A percentile compares a stretch with the other conserved stretches of the same genome.
Conservation (phyloP, 1,140 invertebrate genomes). For the Steinernema feltiae region DNA sequence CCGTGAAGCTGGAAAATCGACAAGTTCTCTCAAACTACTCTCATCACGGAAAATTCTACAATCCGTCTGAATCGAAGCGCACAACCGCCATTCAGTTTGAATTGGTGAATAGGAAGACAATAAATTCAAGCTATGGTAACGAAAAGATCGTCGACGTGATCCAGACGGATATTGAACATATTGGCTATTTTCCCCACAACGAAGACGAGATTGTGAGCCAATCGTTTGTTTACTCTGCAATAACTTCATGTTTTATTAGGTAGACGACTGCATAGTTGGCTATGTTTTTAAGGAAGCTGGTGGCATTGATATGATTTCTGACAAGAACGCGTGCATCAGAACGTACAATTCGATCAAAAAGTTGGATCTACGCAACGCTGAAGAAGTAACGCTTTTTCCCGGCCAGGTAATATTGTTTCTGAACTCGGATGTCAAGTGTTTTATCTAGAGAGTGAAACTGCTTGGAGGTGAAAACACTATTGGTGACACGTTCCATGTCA, state of each 20-base stretch:
- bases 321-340: not conserved
- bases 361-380: not conserved
- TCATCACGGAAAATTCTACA: too few relatives aligned
- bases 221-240: not conserved
- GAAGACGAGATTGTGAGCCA: not conserved
- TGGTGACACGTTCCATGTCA: not conserved
- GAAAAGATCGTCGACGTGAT: not conserved
- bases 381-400: not conserved
- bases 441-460: not conserved
- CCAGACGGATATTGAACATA: not conserved
- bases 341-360: not conserved
- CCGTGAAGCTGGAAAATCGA: too few relatives aligned
- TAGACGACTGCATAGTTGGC: not conserved
- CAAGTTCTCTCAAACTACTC: too few relatives aligned
- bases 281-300: not conserved
- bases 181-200: not conserved
- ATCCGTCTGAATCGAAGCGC: too few relatives aligned
- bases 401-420: not conserved
- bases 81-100: too few relatives aligned
- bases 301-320: not conserved
- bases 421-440: not conserved
- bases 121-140: not conserved
- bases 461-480: not conserved
- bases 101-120: too few relatives aligned
- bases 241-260: not conserved